phyloP scores from a whole-genome alignment of 2,888 invertebrate species.

The Elegia similella region DNA sequence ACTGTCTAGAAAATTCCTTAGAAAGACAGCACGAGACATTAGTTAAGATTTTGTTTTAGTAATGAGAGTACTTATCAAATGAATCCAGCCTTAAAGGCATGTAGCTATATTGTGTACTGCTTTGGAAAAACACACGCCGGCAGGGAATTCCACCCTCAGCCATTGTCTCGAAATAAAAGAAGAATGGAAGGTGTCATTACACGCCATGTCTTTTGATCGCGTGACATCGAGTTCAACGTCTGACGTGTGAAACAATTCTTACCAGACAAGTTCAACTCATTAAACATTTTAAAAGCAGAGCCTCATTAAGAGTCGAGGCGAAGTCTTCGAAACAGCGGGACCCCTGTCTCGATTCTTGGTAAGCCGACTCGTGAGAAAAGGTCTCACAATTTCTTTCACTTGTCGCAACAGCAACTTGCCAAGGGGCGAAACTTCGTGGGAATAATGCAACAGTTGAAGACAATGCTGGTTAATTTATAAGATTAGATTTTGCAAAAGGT shows the following conservation, averaged over 20 bases:
- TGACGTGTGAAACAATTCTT: constrained; percentile 8
- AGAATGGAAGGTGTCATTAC: neutral
- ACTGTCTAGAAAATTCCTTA: too few relatives aligned
- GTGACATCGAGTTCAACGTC: constrained; percentile 4
- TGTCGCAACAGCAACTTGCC: constrained; percentile 48
- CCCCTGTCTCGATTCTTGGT: constrained; percentile 42
- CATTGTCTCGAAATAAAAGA: neutral
- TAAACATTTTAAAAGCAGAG: constrained; percentile 32
- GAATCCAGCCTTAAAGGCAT: too few relatives aligned
- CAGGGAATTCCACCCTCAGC: neutral
- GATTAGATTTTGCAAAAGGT: constrained; percentile 36
- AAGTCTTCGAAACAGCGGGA: constrained; percentile 53
- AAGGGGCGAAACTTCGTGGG: constrained; percentile 50
- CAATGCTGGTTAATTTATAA: constrained; percentile 39
- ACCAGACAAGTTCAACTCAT: constrained; percentile 16
- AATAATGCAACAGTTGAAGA: constrained; percentile 40
- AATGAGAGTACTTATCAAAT: too few relatives aligned
- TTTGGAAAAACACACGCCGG: neutral
- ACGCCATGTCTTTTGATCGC: constrained; percentile 6
- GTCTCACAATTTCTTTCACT: constrained; percentile 58
- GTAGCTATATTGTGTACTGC: neutral
- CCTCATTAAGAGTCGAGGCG: constrained; percentile 50
- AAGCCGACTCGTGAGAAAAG: constrained; percentile 55
- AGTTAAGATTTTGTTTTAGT: too few relatives aligned
- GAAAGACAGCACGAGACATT: too few relatives aligned